These are phyloP conservation scores for Nomada flava DNA, from an alignment of 2,888 invertebrate genomes.

Conservation along the genomic window DNA sequence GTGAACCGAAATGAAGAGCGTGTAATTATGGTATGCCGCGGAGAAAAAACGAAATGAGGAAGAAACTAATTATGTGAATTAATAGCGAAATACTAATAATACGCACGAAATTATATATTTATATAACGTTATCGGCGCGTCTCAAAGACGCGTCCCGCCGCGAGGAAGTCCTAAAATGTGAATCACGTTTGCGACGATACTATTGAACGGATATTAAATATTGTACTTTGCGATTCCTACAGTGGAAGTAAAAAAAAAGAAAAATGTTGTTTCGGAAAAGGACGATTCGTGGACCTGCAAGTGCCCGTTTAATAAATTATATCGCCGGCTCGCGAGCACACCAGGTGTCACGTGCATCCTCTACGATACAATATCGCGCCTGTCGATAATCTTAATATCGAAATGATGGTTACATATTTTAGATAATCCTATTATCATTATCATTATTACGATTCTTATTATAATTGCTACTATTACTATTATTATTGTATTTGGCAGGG, in stretches of 20 bases:
- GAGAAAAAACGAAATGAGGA: neutral
- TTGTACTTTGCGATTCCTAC: constrained; percentile 64
- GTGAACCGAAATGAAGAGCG: constrained; percentile 62
- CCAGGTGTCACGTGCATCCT: constrained; percentile 52
- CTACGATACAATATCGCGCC: constrained; percentile 66
- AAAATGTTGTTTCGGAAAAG: constrained; percentile 56
- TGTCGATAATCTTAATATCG: constrained; percentile 78
- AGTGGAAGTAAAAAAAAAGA: constrained; percentile 47
- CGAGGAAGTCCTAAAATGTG: constrained; percentile 59
- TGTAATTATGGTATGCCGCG: constrained; percentile 65
- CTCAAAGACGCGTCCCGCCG: constrained; percentile 60
- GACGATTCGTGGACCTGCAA: constrained; percentile 43
- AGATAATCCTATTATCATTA: constrained; percentile 78
- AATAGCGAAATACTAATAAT: constrained; percentile 72
- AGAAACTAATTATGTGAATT: constrained; percentile 49
- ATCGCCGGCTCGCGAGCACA: constrained; percentile 54
- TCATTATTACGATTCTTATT: constrained; percentile 75
- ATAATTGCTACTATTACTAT: constrained; percentile 74
- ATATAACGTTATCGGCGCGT: constrained; percentile 71
- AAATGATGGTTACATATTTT: constrained; percentile 81
- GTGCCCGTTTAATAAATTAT: constrained; percentile 59
- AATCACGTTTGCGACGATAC: constrained; percentile 43
- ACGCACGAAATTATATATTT: constrained; percentile 74
- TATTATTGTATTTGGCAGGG: constrained; percentile 84
- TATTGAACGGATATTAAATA: constrained; percentile 59